These are phyloP conservation scores for Unio pictorum DNA, from an alignment of 2,888 invertebrate species.

Conservation along the genomic window DNA sequence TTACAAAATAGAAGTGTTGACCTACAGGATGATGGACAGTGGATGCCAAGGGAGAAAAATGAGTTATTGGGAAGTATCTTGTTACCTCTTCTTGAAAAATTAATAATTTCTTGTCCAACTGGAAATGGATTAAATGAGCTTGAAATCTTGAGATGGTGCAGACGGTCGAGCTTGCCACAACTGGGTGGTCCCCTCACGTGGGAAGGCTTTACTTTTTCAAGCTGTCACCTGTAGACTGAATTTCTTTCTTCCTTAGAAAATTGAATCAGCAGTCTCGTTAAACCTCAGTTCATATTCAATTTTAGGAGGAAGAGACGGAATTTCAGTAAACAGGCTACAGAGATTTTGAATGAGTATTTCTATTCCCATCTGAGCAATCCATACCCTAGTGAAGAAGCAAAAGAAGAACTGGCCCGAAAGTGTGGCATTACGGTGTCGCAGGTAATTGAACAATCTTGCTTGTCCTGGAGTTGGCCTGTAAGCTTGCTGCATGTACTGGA, in stretches of 20 bases:
- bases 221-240: slow-evolving; percentile 6
- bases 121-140: background rate
- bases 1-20: too few relatives aligned
- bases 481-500: too few relatives aligned
- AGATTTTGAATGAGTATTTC: slow-evolving; percentile 99
- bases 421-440: slow-evolving; percentile 98
- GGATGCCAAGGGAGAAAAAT: too few relatives aligned
- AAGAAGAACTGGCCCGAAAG: slow-evolving; percentile 98
- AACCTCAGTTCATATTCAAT: slow-evolving; percentile 16
- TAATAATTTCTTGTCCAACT: too few relatives aligned
- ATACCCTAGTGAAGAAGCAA: slow-evolving; percentile 99
- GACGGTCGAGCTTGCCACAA: background rate
- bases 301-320: slow-evolving; percentile 89
- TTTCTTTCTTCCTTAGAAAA: slow-evolving; percentile 1
- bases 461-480: too few relatives aligned
- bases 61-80: too few relatives aligned
- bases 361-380: slow-evolving; percentile 99
- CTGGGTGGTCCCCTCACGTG: background rate
- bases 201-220: background rate
- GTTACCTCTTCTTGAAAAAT: too few relatives aligned
- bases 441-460: slow-evolving; percentile 74
- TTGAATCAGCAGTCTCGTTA: slow-evolving; percentile 2
- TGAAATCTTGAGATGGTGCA: background rate
- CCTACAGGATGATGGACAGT: too few relatives aligned
- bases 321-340: slow-evolving; percentile 99